phyloP scores from a whole-genome alignment of 35 echinoderm and acorn worm genomes.

The Lytechinus pictus region DNA sequence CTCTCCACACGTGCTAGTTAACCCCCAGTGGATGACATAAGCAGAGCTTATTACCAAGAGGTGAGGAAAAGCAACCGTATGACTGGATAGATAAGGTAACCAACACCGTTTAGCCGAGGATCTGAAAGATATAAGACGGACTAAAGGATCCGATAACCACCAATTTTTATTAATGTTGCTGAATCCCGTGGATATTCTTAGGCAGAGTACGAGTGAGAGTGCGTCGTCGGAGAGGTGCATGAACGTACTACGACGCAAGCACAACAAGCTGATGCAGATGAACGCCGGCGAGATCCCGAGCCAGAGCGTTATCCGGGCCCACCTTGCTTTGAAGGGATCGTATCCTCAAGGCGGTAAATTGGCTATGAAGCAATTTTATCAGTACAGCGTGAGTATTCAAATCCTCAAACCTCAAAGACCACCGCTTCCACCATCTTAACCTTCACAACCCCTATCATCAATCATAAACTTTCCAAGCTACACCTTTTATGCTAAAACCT shows the following conservation, averaged over 20 bases:
- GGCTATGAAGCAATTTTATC: conserved; percentile 43
- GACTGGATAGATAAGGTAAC: background rate
- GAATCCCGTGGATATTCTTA: conserved; percentile 35
- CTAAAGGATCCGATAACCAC: background rate
- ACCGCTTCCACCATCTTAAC: background rate
- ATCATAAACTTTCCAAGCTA: background rate
- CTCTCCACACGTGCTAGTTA: background rate
- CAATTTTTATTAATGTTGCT: conserved; percentile 29
- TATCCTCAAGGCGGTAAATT: conserved; percentile 45
- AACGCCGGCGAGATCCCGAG: conserved; percentile 42
- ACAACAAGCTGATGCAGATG: conserved; percentile 31
- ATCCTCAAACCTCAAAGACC: background rate
- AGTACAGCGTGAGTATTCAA: conserved; percentile 43
- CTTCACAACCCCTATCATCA: background rate
- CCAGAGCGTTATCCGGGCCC: conserved; percentile 45
- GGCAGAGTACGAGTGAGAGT: conserved; percentile 29
- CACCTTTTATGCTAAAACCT: background rate
- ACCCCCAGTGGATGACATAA: background rate
- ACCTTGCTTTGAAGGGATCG: conserved; percentile 36
- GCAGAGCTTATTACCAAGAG: background rate
- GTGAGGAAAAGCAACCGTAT: background rate
- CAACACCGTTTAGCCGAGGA: background rate
- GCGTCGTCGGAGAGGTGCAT: conserved; percentile 16
- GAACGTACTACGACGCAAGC: conserved; percentile 44
- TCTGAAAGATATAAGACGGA: background rate